Base-by-base conservation (phyloP, 37 sponge, comb jelly and placozoan species). In the Oscarella lobularis region DNA sequence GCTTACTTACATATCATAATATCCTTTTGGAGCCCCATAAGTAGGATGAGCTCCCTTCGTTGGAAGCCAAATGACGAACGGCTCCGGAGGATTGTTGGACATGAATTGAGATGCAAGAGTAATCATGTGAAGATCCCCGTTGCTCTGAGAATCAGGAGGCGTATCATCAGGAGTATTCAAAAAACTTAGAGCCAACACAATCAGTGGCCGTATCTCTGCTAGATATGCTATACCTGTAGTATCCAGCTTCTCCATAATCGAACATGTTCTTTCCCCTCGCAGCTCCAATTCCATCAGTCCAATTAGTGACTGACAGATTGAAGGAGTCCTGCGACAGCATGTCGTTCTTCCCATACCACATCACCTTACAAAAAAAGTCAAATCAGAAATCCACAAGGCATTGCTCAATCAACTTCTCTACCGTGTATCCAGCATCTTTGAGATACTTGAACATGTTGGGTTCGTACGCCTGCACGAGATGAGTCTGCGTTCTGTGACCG, bases 281-380 rank as follows among this genome's bases (percentile, higher is more conserved):
- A 5, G 33, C 71, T 4, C 71, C 71, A 30, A 68, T 68, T 5
- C 5, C 4, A 68, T 35, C 71, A 30, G 29, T 5, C 71, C 71
- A 68, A 35, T 68, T 35, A 20, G 71, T 29, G 31, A 68, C 71
- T 4, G 71, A 68, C 31, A 20, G 31, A 35, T 68, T 68, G 71
- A 68, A 68, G 6, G 71, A 4, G 31, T 4, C 31, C 31, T 5
- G 31, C 71, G 71, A 68, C 29, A 68, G 31, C 71, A 68, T 68
- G 71, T 68, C 71, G 33, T 68, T 68, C 71, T 68, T 68, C 4
- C 71, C 71, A 68, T 68, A 14, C 71, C 71, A 68, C 6, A 68
- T 4, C 31, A 68, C n/a, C n/a, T n/a, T n/a, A n/a, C n/a, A n/a
- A n/a, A n/a, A n/a, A n/a, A n/a, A n/a, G n/a, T n/a, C n/a, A n/a